A percentile compares a stretch with the other conserved stretches of the same genome.
Evolutionary conservation across 2,113 vertebrate species (phyloP).

Genomic region (Zapornia atra): DNA sequence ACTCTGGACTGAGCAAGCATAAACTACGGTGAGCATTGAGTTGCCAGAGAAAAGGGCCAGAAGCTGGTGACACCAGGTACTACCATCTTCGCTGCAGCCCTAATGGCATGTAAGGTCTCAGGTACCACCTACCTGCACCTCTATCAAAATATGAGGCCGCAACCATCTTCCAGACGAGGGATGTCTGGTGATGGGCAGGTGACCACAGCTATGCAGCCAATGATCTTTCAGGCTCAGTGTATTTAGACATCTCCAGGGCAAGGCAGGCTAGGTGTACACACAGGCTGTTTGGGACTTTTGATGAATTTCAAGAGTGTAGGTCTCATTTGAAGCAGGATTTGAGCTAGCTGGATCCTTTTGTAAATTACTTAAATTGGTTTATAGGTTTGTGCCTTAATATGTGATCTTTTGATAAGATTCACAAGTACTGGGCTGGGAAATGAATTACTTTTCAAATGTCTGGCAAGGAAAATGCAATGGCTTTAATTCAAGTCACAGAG

Average conservation of each 20-base stretch:
- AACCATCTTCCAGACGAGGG: not conserved
- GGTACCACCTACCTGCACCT: not conserved
- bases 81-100: not conserved
- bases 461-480: not conserved
- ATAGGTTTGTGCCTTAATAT: not conserved
- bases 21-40: not conserved
- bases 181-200: not conserved
- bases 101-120: not conserved
- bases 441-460: not conserved
- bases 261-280: not conserved
- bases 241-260: not conserved
- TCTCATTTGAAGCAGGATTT: not conserved
- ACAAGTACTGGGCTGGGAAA: not conserved
- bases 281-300: not conserved
- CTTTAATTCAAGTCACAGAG: conserved; percentile 1
- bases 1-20: not conserved
- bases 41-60: not conserved
- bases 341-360: not conserved
- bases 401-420: not conserved
- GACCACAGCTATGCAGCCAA: not conserved
- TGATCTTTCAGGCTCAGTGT: not conserved
- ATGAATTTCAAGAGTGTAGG: not conserved
- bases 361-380: not conserved
- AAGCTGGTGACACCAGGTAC: not conserved
- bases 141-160: not conserved